phyloP scores from a whole-genome alignment of 2,888 invertebrate species.

The Athetis lepigone region DNA sequence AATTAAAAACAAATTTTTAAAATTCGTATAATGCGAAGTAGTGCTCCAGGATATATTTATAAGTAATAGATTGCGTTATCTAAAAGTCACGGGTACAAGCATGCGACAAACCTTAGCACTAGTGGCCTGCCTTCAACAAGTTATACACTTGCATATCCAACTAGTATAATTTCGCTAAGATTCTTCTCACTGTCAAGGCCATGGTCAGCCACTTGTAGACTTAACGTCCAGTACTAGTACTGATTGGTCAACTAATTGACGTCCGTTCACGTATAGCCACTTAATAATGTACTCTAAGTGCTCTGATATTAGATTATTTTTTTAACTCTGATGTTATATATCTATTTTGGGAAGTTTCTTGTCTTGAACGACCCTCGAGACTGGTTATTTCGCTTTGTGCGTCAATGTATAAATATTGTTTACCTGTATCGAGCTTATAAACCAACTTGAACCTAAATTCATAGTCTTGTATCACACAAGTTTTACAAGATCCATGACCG shows the following conservation, averaged over 20 bases:
- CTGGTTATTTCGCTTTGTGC: neutral
- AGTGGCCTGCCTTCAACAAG: constrained; percentile 36
- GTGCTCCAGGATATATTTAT: constrained; percentile 1
- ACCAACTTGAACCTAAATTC: neutral
- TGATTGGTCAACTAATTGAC: constrained; percentile 60
- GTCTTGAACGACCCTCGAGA: constrained; percentile 6
- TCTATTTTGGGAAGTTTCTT: constrained; percentile 26
- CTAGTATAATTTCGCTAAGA: constrained; percentile 21
- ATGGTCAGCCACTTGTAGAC: constrained; percentile 26
- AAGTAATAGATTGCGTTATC: constrained; percentile 3
- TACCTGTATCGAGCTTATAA: neutral
- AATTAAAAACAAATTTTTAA: neutral
- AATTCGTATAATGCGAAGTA: neutral
- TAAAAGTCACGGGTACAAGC: constrained; percentile 20
- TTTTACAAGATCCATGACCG: neutral
- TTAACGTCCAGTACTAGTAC: constrained; percentile 63
- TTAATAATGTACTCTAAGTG: constrained; percentile 34
- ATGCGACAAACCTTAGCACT: constrained; percentile 15
- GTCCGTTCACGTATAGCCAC: constrained; percentile 42
- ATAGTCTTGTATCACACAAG: neutral
- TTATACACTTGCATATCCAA: constrained; percentile 19
- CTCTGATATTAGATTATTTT: constrained; percentile 55
- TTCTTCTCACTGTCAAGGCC: constrained; percentile 65
- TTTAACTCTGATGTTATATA: constrained; percentile 46
- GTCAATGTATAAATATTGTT: neutral